Percentiles rank a stretch among this genome's conserved stretches.
These are phyloP conservation scores for Lochmaea capreae DNA, from an alignment of 2,888 invertebrate species.

Conservation along the genomic window DNA sequence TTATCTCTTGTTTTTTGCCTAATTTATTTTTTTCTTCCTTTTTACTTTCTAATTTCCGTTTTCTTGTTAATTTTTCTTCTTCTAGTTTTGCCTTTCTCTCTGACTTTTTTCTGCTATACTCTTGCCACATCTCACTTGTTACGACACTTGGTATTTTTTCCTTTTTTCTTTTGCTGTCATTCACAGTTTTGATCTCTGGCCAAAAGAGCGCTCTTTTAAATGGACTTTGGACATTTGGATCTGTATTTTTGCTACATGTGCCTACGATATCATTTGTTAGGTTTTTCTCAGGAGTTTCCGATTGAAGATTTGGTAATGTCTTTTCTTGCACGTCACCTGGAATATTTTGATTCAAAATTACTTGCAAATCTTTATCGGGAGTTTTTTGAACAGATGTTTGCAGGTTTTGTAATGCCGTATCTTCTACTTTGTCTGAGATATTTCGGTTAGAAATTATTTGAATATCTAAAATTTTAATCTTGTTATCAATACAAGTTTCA, in stretches of 20 bases:
- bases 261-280: too few relatives aligned
- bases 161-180: background rate
- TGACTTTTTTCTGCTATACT: constrained; percentile 14
- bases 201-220: too few relatives aligned
- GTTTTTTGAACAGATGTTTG: too few relatives aligned
- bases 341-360: too few relatives aligned
- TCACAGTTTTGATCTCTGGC: too few relatives aligned
- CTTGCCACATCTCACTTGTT: constrained; percentile 18
- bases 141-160: constrained; percentile 9
- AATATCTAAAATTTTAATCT: constrained; percentile 10
- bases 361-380: too few relatives aligned
- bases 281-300: too few relatives aligned
- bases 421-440: background rate
- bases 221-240: too few relatives aligned
- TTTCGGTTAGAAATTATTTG: constrained; percentile 14
- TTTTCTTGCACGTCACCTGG: too few relatives aligned
- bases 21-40: constrained; percentile 9
- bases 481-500: background rate
- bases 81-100: constrained; percentile 11
- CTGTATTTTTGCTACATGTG: too few relatives aligned
- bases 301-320: too few relatives aligned
- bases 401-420: too few relatives aligned
- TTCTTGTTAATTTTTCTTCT: constrained; percentile 20
- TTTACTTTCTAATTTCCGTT: constrained; percentile 8
- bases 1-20: constrained; percentile 12